These are phyloP conservation scores for Misgurnus anguillicaudatus DNA, from an alignment of 2,113 vertebrate species.

Conservation along the genomic window DNA sequence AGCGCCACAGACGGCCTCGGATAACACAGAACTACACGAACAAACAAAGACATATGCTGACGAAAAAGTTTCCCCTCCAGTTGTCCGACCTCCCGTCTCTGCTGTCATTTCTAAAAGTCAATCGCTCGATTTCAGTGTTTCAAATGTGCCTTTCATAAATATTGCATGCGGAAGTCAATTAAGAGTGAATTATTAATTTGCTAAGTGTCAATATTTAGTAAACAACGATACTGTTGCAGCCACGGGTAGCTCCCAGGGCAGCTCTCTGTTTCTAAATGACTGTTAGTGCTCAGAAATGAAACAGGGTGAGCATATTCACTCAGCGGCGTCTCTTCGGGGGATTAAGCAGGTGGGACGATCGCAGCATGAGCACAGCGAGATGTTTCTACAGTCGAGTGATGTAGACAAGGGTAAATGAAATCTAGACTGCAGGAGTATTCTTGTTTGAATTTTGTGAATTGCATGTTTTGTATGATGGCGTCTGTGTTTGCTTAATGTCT, in stretches of 20 bases:
- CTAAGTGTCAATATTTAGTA: slow-evolving; percentile 65
- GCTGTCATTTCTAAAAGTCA: slow-evolving; percentile 41
- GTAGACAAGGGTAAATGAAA: slow-evolving; percentile 25
- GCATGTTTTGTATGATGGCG: not conserved
- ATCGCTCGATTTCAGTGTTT: slow-evolving; percentile 22
- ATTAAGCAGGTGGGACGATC: slow-evolving; percentile 33
- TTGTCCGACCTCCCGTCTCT: slow-evolving; percentile 18
- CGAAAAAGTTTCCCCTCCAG: slow-evolving; percentile 15
- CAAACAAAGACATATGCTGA: slow-evolving; percentile 6
- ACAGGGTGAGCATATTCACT: not conserved
- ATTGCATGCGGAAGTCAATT: slow-evolving; percentile 62
- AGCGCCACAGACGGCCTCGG: slow-evolving; percentile 9
- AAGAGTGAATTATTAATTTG: slow-evolving; percentile 61
- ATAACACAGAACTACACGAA: not conserved
- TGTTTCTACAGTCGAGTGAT: slow-evolving; percentile 30
- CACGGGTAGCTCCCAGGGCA: slow-evolving; percentile 9
- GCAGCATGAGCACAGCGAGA: slow-evolving; percentile 8
- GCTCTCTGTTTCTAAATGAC: slow-evolving; percentile 21
- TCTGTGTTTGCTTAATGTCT: not conserved
- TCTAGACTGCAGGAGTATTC: slow-evolving; percentile 24
- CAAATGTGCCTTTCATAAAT: slow-evolving; percentile 54
- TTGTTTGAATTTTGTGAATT: slow-evolving; percentile 1
- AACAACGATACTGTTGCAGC: slow-evolving; percentile 53
- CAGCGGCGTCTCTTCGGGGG: slow-evolving; percentile 19
- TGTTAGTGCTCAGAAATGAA: slow-evolving; percentile 9